Percentiles rank a stretch among this genome's conserved stretches.
Evolutionary conservation across 2,113 vertebrate genomes (phyloP).

Genomic region (Loxodonta africana): DNA sequence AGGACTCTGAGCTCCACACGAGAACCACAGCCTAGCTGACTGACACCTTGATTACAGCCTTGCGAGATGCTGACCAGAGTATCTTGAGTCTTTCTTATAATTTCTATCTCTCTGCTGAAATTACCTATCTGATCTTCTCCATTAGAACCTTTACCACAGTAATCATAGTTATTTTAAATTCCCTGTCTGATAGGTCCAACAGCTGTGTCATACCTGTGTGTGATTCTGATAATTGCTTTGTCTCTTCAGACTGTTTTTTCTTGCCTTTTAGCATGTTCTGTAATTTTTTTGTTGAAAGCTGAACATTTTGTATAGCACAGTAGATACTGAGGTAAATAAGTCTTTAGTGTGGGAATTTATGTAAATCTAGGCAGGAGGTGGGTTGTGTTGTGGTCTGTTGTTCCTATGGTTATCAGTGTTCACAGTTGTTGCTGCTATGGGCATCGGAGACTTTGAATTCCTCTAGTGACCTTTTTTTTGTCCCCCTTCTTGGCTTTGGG

Average conservation of each 20-base stretch:
- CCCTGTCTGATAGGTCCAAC: not conserved
- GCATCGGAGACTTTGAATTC: conserved; percentile 3
- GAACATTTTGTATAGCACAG: not conserved
- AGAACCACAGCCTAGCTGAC: not conserved
- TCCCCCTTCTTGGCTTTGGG: not conserved
- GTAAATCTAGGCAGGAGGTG: not conserved
- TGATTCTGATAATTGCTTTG: conserved; percentile 15
- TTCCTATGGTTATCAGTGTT: not conserved
- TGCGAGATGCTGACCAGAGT: not conserved
- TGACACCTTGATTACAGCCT: not conserved
- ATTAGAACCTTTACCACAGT: not conserved
- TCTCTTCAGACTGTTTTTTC: conserved; percentile 33
- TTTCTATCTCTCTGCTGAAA: not conserved
- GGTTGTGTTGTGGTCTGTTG: not conserved
- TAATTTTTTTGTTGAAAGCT: conserved; percentile 10
- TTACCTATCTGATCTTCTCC: not conserved
- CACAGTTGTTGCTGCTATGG: not conserved
- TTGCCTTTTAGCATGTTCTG: conserved; percentile 16
- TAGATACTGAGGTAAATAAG: not conserved
- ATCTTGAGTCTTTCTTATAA: not conserved
- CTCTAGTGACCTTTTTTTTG: conserved; percentile 12
- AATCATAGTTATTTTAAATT: not conserved
- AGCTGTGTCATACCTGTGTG: not conserved
- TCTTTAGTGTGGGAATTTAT: not conserved
- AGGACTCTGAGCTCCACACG: not conserved